Evolutionary conservation across 1,140 invertebrate genomes (phyloP), one percentile per base, ranked within the genome.

Genomic region (Cherax destructor): DNA sequence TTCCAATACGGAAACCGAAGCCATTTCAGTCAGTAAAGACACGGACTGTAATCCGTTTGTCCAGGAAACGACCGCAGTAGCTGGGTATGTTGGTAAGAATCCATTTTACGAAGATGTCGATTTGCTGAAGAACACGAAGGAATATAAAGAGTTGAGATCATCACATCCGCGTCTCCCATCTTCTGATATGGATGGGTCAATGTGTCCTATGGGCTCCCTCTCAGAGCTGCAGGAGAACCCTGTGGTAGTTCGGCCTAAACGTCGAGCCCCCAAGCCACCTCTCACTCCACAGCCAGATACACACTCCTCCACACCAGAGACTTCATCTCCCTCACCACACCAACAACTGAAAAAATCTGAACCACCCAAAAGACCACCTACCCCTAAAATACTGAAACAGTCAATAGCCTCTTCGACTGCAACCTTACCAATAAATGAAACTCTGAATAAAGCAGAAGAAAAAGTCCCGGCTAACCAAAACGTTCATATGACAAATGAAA

Each of bases 21-120:
- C 18, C 56, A 50, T 21, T 24, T 24, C 18, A 61, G 52, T 49
- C 18, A 83, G 74, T n/a, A 65, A 69, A 56, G 72, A 18, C n/a
- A 13, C 41, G 1, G 30, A 84, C 21, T 69, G 77, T 4, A 93
- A 93, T 80, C 92, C 92, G n/a, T 93, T 93, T 74, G 13, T 77
- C 13, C 79, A 83, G 61, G 79, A 91, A 9, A 61, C 30, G 4
- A 16, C 50, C 4, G 49, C 18, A 69, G 86, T 80, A 7, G 61
- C 86, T 69, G 92, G 92, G 3, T 93, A 92, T 24, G 83, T 93
- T 24, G 92, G 92, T 13, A 90, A 86, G 59, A 92, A 93, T 76
- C 91, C 92, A 1, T 93, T 93, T 83, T 93, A 93, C 61, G 92
- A 92, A 52, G 92, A 92, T 77, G 77, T 91, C 47, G 83, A 85